Conservation (phyloP, 2,797 vertebrate species). For the Pipistrellus kuhlii region DNA sequence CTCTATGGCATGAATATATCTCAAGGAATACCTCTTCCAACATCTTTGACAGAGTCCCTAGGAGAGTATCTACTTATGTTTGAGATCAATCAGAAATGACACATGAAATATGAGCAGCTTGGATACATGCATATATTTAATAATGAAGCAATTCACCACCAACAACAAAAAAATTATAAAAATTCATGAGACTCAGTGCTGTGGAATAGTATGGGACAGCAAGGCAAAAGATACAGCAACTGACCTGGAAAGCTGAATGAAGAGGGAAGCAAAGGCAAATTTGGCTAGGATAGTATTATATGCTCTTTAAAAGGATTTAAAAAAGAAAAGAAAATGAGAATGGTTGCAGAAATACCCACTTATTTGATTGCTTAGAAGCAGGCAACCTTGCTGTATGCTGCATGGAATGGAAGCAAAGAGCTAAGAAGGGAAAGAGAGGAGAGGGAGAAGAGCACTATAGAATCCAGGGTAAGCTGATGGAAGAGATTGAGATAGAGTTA, state of each 20-base stretch:
- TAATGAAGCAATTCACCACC: conserved; percentile 72
- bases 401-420: conserved; percentile 23
- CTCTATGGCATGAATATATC: conserved; percentile 42
- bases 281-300: neutral
- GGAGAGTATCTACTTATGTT: neutral
- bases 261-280: conserved; percentile 9
- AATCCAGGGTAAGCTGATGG: conserved; percentile 9
- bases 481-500: neutral
- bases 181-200: conserved; percentile 63
- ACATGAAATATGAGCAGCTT: conserved; percentile 68
- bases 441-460: neutral
- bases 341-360: neutral
- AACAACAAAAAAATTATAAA: conserved; percentile 67
- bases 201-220: conserved; percentile 47
- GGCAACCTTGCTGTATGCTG: neutral
- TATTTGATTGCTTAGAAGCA: neutral
- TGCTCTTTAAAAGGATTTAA: conserved; percentile 33
- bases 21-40: conserved; percentile 3
- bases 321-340: conserved; percentile 6
- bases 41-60: conserved; percentile 46
- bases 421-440: conserved; percentile 2
- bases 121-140: conserved; percentile 80
- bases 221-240: conserved; percentile 52
- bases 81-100: conserved; percentile 68
- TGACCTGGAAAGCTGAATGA: conserved; percentile 10